A percentile compares a stretch with the other conserved stretches of the same genome.
Evolutionary conservation across 1,140 invertebrate species (phyloP).

Genomic region (Cydia pomonella): DNA sequence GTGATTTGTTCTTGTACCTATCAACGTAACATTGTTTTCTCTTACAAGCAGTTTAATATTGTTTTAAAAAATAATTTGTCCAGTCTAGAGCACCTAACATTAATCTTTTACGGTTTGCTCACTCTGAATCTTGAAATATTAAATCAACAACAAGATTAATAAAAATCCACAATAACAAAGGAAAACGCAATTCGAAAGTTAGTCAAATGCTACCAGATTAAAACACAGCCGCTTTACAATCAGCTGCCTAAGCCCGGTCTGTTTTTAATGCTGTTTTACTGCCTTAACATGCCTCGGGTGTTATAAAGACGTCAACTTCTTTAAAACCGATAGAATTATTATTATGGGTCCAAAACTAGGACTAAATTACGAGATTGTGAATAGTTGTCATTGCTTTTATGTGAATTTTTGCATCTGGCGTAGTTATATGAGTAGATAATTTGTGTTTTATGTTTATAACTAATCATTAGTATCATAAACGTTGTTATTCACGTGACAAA

Average conservation of each 20-base stretch:
- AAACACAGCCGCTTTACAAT: background rate
- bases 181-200: background rate
- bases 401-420: too few relatives aligned
- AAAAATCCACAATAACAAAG: constrained; percentile 1
- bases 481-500: too few relatives aligned
- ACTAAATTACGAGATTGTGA: background rate
- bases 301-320: background rate
- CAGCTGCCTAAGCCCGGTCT: background rate
- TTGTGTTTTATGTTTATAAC: too few relatives aligned
- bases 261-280: constrained; percentile 10
- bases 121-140: background rate
- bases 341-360: background rate
- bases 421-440: too few relatives aligned
- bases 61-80: too few relatives aligned
- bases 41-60: too few relatives aligned
- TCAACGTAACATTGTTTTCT: too few relatives aligned
- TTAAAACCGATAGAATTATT: background rate
- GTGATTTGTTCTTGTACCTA: too few relatives aligned
- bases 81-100: too few relatives aligned
- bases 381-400: too few relatives aligned
- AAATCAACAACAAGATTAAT: background rate
- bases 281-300: background rate
- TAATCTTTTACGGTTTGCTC: too few relatives aligned
- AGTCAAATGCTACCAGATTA: background rate
- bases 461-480: too few relatives aligned